phyloP scores from a whole-genome alignment of 2,113 vertebrate genomes.

The Takifugu flavidus region DNA sequence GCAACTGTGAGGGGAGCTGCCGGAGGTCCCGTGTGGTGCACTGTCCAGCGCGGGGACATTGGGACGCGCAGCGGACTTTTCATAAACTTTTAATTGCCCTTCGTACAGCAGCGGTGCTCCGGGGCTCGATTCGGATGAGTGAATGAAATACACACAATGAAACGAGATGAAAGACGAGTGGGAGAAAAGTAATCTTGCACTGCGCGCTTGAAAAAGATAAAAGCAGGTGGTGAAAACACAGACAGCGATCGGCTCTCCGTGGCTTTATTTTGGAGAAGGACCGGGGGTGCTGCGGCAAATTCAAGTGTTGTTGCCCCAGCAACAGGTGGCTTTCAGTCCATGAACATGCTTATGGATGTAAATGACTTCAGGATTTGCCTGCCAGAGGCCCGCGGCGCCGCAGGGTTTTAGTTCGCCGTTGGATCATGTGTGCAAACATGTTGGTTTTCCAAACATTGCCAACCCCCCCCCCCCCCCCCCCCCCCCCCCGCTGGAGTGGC shows the following conservation, averaged over 20 bases:
- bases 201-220: not conserved
- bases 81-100: not conserved
- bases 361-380: not conserved
- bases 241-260: not conserved
- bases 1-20: not conserved
- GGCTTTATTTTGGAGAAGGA: not conserved
- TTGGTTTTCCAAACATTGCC: constrained; percentile 18
- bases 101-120: not conserved
- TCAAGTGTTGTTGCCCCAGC: too few species aligned
- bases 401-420: constrained; percentile 3
- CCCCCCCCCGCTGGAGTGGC: constrained; percentile 9
- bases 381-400: not conserved
- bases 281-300: too few species aligned
- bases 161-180: not conserved
- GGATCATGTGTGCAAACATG: constrained; percentile 4
- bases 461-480: not conserved
- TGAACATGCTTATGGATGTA: not conserved
- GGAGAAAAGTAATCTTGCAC: not conserved
- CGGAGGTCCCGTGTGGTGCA: not conserved
- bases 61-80: not conserved
- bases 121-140: not conserved
- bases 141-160: not conserved
- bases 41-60: not conserved
- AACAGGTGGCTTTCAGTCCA: too few species aligned
- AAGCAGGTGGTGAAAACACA: not conserved